Base-by-base conservation (phyloP, 2,113 vertebrate genomes). In the Colaptes auratus region DNA sequence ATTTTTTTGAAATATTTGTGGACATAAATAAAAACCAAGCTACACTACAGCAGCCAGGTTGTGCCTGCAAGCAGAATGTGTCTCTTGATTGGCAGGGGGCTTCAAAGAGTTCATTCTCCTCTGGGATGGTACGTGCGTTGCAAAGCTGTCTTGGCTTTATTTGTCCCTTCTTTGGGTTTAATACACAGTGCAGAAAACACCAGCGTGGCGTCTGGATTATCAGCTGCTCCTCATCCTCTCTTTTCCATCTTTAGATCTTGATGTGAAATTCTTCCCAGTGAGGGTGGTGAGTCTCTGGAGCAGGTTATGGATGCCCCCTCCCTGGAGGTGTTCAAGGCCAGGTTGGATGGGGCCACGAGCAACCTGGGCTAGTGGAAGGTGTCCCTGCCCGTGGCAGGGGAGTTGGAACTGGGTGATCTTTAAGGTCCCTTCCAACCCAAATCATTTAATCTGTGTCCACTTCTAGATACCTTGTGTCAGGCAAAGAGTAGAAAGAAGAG, bases 1-100 rank as follows among this genome's bases (percentile, higher is more conserved):
- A 99, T 99, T 99, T 99, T 99, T 99, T 99, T 99, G 99, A 99
- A 99, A 99, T 99, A 99, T 99, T 99, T 99, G 99, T 99, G 99
- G 98, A 99, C 99, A 99, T 99, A 99, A 99, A 99, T 99, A 99
- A 99, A 98, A 98, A 99, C 98, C 98, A 98, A 99, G 98, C 99
- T 99, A 99, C 99, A 99, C 99, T 99, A 99, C 98, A 99, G 93
- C 36, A 72, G 84, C 95, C 93, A 80, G 83, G 95, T 95, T 96
- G 79, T 86, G 89, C 96, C 95, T 96, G 66, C 86, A 82, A 42
- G 76, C 55, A 65, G 33, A 30, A 82, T 89, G 91, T 92, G 90
- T 88, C 82, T 96, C 4, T 96, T 97, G 82, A 70, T 94, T 90
- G 86, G 39, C 35, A 85, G 53, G 6, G 63, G 55, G 55, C 39